Percentiles rank a stretch among this genome's conserved stretches.
Evolutionary conservation across 2,888 invertebrate genomes (phyloP).

Genomic region (Byasa hedistus): DNA sequence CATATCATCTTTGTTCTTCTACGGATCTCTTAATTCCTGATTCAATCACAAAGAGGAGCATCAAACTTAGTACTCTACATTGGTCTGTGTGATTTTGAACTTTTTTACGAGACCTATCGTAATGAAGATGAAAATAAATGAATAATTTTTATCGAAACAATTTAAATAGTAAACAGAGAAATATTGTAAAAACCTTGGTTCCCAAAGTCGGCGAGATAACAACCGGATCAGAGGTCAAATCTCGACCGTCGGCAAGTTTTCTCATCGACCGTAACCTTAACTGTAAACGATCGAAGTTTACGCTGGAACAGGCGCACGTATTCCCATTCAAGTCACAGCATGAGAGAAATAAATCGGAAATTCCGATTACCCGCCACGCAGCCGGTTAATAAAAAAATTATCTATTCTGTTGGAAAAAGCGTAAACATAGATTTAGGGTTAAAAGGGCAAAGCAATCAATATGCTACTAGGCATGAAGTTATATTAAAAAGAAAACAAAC

Average conservation of each 20-base stretch:
- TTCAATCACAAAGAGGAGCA: too few relatives aligned
- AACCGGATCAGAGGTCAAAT: constrained; percentile 28
- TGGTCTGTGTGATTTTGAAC: too few relatives aligned
- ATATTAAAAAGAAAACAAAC: not conserved
- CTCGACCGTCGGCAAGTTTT: constrained; percentile 36
- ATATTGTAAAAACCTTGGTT: constrained; percentile 1
- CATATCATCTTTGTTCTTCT: too few relatives aligned
- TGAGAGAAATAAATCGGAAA: constrained; percentile 44
- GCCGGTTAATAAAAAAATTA: constrained; percentile 13
- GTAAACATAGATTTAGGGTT: constrained; percentile 6
- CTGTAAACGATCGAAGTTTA: constrained; percentile 40
- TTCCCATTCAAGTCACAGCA: constrained; percentile 52
- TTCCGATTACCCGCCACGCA: constrained; percentile 31
- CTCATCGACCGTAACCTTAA: constrained; percentile 38
- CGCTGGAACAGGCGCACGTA: constrained; percentile 49
- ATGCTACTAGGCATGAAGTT: not conserved
- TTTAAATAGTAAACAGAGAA: too few relatives aligned
- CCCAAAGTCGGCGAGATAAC: constrained; percentile 2
- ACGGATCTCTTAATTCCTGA: too few relatives aligned
- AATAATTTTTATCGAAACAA: too few relatives aligned
- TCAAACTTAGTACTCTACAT: too few relatives aligned
- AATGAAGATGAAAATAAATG: too few relatives aligned
- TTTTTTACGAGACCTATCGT: too few relatives aligned
- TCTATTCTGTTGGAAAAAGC: constrained; percentile 1
- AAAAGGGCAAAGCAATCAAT: constrained; percentile 9